These are phyloP conservation scores for Macrobrachium rosenbergii DNA, from an alignment of 1,140 invertebrate genomes.

Conservation along the genomic window DNA sequence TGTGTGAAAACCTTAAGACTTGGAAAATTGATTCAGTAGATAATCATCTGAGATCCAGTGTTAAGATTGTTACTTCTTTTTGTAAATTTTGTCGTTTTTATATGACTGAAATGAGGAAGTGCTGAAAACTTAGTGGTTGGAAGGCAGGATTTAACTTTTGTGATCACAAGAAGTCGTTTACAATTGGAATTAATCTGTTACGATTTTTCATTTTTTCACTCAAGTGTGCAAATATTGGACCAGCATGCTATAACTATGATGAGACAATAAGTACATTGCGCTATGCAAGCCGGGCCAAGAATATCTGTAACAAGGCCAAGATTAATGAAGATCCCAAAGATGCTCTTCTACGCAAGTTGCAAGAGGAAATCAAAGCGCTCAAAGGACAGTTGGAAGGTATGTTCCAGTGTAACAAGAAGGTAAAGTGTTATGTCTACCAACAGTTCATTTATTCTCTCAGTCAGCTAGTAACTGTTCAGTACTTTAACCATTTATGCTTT, in stretches of 20 bases:
- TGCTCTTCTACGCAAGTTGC: constrained; percentile 93
- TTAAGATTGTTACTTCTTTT: no score
- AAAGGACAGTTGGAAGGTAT: constrained; percentile 81
- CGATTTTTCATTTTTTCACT: constrained; percentile 67
- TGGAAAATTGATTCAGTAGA: no score
- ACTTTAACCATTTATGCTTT: no score
- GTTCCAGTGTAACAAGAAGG: background rate
- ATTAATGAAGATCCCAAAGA: constrained; percentile 99
- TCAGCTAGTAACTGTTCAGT: no score
- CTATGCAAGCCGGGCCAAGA: constrained; percentile 97
- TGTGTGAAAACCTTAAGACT: no score
- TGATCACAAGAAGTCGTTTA: no score
- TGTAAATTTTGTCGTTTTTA: no score
- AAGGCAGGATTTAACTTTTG: no score
- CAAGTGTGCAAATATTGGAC: constrained; percentile 92
- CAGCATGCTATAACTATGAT: constrained; percentile 96
- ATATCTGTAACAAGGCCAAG: constrained; percentile 95
- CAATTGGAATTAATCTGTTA: background rate
- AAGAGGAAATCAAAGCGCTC: constrained; percentile 95
- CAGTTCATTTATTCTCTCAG: background rate
- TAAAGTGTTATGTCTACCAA: background rate
- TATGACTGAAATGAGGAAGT: no score
- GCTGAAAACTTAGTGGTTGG: no score
- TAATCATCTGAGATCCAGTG: no score
- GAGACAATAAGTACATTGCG: constrained; percentile 97